These are phyloP conservation scores for Indri indri DNA, from an alignment of 2,113 vertebrate genomes.

Conservation along the genomic window DNA sequence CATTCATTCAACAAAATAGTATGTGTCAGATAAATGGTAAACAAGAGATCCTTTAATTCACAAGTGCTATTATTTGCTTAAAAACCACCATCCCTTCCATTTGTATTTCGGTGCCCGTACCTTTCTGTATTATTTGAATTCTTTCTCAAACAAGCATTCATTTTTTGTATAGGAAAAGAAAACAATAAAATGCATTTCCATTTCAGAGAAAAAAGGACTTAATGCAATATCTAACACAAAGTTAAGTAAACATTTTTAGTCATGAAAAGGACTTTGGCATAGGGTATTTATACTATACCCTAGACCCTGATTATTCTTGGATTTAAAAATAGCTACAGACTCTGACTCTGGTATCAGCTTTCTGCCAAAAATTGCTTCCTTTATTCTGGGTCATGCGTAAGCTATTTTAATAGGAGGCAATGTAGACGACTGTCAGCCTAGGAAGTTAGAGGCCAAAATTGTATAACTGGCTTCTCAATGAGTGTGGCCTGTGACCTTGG, in stretches of 20 bases:
- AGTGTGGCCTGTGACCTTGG: slow-evolving; percentile 41
- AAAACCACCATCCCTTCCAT: background rate
- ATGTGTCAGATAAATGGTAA: background rate
- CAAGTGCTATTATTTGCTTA: background rate
- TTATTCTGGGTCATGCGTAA: slow-evolving; percentile 63
- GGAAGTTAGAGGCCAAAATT: background rate
- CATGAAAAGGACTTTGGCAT: background rate
- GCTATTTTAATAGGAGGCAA: slow-evolving; percentile 52
- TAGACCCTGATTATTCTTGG: slow-evolving; percentile 9
- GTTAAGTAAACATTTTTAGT: slow-evolving; percentile 3
- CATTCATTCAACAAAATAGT: background rate
- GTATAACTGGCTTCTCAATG: background rate
- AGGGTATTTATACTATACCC: slow-evolving; percentile 23
- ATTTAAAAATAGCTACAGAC: slow-evolving; percentile 52
- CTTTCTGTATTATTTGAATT: background rate
- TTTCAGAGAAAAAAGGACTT: background rate
- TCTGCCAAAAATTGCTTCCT: slow-evolving; percentile 37
- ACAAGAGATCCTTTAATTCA: background rate
- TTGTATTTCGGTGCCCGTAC: background rate
- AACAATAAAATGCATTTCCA: background rate
- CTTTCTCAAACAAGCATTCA: background rate
- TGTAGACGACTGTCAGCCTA: background rate
- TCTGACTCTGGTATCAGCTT: slow-evolving; percentile 3
- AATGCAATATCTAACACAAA: background rate
- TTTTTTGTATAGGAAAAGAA: background rate